Evolutionary conservation across 2,113 vertebrate genomes (phyloP).

Genomic region (Amia ocellicauda): DNA sequence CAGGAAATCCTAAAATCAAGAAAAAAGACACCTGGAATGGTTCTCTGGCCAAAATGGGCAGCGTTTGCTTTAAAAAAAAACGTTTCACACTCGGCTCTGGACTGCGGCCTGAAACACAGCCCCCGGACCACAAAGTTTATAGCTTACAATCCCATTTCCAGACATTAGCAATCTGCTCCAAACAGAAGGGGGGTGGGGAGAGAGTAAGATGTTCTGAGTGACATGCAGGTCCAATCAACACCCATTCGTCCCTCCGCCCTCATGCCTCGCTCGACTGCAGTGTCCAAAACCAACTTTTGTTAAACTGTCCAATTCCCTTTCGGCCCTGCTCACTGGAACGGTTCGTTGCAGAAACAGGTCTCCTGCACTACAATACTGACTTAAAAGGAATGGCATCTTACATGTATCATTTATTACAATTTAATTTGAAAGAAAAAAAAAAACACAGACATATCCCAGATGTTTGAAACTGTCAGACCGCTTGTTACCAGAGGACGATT

Average conservation of each 20-base stretch:
- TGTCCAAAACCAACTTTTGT: neutral
- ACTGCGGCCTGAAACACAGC: neutral
- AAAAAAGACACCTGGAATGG: too few species aligned
- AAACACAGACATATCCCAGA: too few species aligned
- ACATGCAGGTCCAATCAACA: neutral
- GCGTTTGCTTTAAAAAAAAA: neutral
- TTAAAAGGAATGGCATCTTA: too few species aligned
- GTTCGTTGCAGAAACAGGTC: too few species aligned
- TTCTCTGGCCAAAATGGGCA: too few species aligned
- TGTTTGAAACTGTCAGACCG: too few species aligned
- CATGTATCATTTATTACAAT: too few species aligned
- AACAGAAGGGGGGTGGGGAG: neutral
- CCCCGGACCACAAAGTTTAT: constrained; percentile 5
- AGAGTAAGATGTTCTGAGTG: neutral
- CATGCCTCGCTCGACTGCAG: neutral
- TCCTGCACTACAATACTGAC: too few species aligned
- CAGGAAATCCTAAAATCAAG: too few species aligned
- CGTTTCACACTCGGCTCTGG: constrained; percentile 1
- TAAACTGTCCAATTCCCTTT: neutral
- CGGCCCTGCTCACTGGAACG: too few species aligned
- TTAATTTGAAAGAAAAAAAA: too few species aligned
- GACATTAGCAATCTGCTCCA: constrained; percentile 5
- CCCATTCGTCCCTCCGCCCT: neutral
- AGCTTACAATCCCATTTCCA: neutral
- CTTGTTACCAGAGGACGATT: too few species aligned